Conservation (phyloP, 2,888 invertebrate genomes). For the Blastobasis adustella region DNA sequence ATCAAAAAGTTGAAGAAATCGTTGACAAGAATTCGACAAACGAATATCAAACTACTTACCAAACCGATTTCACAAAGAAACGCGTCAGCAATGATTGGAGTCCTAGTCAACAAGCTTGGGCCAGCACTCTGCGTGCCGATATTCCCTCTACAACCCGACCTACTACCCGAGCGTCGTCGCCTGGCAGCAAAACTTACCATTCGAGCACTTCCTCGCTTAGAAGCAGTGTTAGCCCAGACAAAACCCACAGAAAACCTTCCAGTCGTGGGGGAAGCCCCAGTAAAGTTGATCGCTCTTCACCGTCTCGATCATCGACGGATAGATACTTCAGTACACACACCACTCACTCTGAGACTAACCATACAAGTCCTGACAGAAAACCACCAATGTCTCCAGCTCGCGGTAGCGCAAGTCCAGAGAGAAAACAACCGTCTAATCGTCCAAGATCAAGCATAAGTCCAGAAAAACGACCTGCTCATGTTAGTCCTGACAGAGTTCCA, state of each 20-base stretch:
- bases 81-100: constrained; percentile 79
- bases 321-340: constrained; percentile 41
- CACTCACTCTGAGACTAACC: constrained; percentile 37
- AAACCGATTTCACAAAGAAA: constrained; percentile 72
- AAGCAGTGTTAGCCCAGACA: constrained; percentile 70
- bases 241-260: constrained; percentile 40
- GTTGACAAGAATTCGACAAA: constrained; percentile 44
- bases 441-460: constrained; percentile 44
- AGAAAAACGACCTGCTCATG: constrained; percentile 28
- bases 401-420: constrained; percentile 39
- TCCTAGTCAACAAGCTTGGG: constrained; percentile 85
- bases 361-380: constrained; percentile 37
- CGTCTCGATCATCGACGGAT: constrained; percentile 40
- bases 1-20: constrained; percentile 38
- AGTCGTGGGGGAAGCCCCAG: constrained; percentile 51
- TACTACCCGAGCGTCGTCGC: constrained; percentile 70
- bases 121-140: constrained; percentile 80
- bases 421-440: constrained; percentile 30
- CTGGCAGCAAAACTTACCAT: constrained; percentile 67
- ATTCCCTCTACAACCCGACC: constrained; percentile 73
- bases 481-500: constrained; percentile 32
- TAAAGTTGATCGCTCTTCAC: constrained; percentile 46
- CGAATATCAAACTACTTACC: constrained; percentile 77
- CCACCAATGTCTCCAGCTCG: constrained; percentile 40
- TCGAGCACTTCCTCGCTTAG: constrained; percentile 71